Percentiles rank a stretch among this genome's conserved stretches.
These are phyloP conservation scores for Dasysyrphus tricinctus DNA, from an alignment of 2,888 invertebrate genomes.

Conservation along the genomic window DNA sequence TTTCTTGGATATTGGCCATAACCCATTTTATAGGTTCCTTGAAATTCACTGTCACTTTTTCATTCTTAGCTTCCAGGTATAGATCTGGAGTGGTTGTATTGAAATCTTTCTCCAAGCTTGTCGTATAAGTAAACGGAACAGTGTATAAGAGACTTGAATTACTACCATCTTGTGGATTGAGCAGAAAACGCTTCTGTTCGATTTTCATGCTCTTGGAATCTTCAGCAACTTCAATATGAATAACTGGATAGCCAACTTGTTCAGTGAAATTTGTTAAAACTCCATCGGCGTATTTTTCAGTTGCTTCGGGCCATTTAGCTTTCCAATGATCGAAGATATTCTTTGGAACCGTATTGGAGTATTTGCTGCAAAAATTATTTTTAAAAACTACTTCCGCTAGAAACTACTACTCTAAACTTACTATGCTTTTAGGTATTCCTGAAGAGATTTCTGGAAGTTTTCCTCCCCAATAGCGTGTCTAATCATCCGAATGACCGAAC, in stretches of 20 bases:
- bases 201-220: constrained; percentile 76
- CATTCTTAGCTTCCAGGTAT: constrained; percentile 70
- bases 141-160: constrained; percentile 77
- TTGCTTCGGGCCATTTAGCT: constrained; percentile 78
- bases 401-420: constrained; percentile 74
- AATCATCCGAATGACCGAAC: constrained; percentile 88
- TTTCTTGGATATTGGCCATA: constrained; percentile 81
- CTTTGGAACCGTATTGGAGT: constrained; percentile 83
- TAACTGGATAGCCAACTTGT: constrained; percentile 87
- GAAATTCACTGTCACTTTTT: constrained; percentile 16
- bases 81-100: constrained; percentile 77
- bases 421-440: constrained; percentile 84
- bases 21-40: constrained; percentile 77
- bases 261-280: constrained; percentile 86
- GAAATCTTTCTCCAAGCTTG: constrained; percentile 77
- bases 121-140: constrained; percentile 81
- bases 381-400: constrained; percentile 47
- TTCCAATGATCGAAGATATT: constrained; percentile 84
- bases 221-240: constrained; percentile 83
- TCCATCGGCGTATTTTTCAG: constrained; percentile 77
- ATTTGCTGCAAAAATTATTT: constrained; percentile 75
- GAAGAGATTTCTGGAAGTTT: constrained; percentile 85
- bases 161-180: constrained; percentile 77
- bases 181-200: constrained; percentile 80
- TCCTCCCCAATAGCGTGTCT: constrained; percentile 86